Evolutionary conservation across 2,797 vertebrate species (phyloP).

Genomic region (Catamblyrhynchus diadema): DNA sequence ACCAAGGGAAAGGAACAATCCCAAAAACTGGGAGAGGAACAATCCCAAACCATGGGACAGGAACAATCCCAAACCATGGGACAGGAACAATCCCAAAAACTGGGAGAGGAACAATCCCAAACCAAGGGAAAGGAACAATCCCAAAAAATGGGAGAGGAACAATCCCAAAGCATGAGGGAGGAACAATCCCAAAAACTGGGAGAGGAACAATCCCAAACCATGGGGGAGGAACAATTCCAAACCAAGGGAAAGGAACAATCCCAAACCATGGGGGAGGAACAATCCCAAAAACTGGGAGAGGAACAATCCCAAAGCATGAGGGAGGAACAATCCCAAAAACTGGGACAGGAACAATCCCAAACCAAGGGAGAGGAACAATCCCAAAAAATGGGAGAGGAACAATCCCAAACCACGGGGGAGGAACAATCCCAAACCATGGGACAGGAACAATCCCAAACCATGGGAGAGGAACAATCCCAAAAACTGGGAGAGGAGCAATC

Average conservation of each 20-base stretch:
- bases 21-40: background rate
- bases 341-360: too few relatives aligned
- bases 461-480: background rate
- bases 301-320: background rate
- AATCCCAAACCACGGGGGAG: background rate
- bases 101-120: background rate
- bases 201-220: too few relatives aligned
- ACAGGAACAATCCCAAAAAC: rapidly evolving
- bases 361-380: background rate
- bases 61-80: too few relatives aligned
- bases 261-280: background rate
- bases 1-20: rapidly evolving
- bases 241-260: background rate
- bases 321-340: background rate
- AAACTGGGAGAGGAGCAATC: background rate
- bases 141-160: too few relatives aligned
- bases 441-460: too few relatives aligned
- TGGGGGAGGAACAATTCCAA: too few relatives aligned
- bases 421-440: background rate
- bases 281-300: too few relatives aligned
- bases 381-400: background rate
- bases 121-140: rapidly evolving
- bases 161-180: background rate
- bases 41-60: background rate
- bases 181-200: too few relatives aligned